Conservation (phyloP, 2,888 invertebrate genomes). For the Emesis furor region DNA sequence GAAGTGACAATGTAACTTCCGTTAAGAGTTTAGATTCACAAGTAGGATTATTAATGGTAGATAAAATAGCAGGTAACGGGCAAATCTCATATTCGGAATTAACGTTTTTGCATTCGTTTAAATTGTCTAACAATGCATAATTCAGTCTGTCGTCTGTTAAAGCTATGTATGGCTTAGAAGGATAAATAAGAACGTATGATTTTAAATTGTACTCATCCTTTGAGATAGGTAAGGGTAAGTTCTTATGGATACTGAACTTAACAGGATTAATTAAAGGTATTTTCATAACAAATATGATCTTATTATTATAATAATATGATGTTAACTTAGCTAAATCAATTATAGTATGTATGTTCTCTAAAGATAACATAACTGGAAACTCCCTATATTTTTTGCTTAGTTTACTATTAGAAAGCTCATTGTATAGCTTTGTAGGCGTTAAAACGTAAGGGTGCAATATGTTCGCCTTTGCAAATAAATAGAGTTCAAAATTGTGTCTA, state of each 20-base stretch:
- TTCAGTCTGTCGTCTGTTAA: too few species aligned
- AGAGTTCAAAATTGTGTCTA: conserved; percentile 15
- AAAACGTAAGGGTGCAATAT: background rate
- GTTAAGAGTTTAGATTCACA: too few species aligned
- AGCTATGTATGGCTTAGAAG: too few species aligned
- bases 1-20: too few species aligned
- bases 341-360: background rate
- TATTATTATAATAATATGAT: conserved; percentile 25
- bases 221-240: background rate
- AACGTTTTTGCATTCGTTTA: too few species aligned
- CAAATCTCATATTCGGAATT: too few species aligned
- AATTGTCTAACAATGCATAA: too few species aligned
- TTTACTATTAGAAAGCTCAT: background rate
- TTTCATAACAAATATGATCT: conserved; percentile 8
- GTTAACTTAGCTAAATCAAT: conserved; percentile 17
- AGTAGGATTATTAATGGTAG: too few species aligned
- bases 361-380: conserved; percentile 4
- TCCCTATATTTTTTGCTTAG: background rate
- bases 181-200: background rate
- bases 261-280: conserved; percentile 9
- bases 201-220: background rate
- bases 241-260: background rate
- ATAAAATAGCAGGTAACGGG: too few species aligned
- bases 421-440: background rate
- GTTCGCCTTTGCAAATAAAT: conserved; percentile 5